These are phyloP conservation scores for Enteromius treurensis DNA, from an alignment of 2,797 vertebrate genomes.

Conservation along the genomic window DNA sequence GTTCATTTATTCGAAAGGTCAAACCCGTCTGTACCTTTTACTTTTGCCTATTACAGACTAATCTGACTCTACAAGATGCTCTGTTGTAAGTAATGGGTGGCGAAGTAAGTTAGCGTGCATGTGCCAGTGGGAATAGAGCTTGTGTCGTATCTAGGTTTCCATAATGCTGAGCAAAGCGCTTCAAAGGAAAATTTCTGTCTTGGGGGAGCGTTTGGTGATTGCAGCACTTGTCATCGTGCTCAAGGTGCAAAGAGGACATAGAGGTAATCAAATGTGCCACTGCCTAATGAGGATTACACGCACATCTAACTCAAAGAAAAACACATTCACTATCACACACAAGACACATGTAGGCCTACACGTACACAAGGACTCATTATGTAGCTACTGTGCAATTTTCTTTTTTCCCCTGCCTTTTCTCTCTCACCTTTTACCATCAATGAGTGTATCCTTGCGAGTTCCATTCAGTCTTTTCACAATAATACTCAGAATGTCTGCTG, in stretches of 20 bases:
- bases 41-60: constrained; percentile 27
- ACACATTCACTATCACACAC: constrained; percentile 9
- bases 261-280: neutral
- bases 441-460: neutral
- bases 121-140: constrained; percentile 5
- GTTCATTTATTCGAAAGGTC: constrained; percentile 42
- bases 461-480: constrained; percentile 41
- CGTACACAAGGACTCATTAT: constrained; percentile 13
- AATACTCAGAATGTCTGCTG: constrained; percentile 46
- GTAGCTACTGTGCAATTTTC: constrained; percentile 24
- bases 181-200: constrained; percentile 14
- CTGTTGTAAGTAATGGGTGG: constrained; percentile 15
- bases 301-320: constrained; percentile 7
- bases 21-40: constrained; percentile 35
- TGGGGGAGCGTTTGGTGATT: neutral
- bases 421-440: constrained; percentile 24
- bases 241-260: constrained; percentile 1
- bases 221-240: neutral
- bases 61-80: constrained; percentile 14
- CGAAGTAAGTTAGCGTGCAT: constrained; percentile 23
- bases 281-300: constrained; percentile 6
- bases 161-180: constrained; percentile 9
- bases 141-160: neutral
- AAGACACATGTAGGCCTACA: neutral
- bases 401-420: neutral